Percentiles rank a stretch among this genome's conserved stretches.
phyloP scores from a whole-genome alignment of 2,888 invertebrate genomes.

The Oxytorus armatus region DNA sequence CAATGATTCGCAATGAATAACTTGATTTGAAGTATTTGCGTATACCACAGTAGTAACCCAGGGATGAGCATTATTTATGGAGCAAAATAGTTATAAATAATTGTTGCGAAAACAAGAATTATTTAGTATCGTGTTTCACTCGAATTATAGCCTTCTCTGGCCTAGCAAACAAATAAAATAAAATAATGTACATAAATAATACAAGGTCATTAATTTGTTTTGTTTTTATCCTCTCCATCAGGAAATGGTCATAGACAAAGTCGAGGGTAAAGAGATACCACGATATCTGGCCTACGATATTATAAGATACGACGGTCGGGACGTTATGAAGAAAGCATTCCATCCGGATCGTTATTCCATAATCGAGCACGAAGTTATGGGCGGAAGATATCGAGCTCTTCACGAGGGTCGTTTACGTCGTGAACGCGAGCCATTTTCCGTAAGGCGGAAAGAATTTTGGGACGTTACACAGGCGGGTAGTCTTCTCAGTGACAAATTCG shows the following conservation, averaged over 20 bases:
- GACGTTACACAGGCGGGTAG: conserved; percentile 90
- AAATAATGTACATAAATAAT: too few species aligned
- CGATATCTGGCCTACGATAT: conserved; percentile 98
- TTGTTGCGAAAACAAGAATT: too few species aligned
- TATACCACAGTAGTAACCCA: too few species aligned
- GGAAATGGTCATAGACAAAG: conserved; percentile 97
- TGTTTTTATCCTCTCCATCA: conserved; percentile 83
- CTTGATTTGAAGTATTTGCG: too few species aligned
- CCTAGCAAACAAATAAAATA: too few species aligned
- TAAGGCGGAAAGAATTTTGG: conserved; percentile 97
- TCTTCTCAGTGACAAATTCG: conserved; percentile 93
- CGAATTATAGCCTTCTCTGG: too few species aligned
- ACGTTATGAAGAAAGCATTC: conserved; percentile 92
- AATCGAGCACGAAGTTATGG: conserved; percentile 91
- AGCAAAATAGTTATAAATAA: too few species aligned
- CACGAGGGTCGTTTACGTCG: conserved; percentile 90
- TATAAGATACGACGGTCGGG: conserved; percentile 91
- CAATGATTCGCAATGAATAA: neutral
- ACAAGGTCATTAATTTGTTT: conserved; percentile 10
- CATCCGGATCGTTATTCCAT: conserved; percentile 90
- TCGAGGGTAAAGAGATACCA: conserved; percentile 90
- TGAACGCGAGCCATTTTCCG: conserved; percentile 94
- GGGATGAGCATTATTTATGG: neutral
- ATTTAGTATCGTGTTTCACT: too few species aligned
- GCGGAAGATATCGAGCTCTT: conserved; percentile 90